Evolutionary conservation across 2,888 invertebrate species (phyloP).

Genomic region (Polydesmus complanatus): DNA sequence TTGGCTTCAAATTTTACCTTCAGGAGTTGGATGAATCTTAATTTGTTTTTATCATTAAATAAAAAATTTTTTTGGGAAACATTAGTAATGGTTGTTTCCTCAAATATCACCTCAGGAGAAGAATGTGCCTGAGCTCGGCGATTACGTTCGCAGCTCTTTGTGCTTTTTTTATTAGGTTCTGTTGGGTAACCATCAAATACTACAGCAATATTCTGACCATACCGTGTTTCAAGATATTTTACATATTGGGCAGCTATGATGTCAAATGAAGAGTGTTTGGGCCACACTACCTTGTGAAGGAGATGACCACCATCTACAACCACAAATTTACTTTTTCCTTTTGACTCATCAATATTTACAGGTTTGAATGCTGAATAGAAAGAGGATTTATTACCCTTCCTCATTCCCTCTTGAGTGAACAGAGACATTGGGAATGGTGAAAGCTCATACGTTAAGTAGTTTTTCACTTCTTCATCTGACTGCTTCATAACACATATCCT

Average conservation of each 20-base stretch:
- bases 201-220: neutral
- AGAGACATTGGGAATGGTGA: constrained; percentile 1
- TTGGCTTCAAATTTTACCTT: neutral
- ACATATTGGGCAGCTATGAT: neutral
- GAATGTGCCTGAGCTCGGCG: neutral
- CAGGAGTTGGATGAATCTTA: neutral
- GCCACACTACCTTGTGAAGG: constrained; percentile 3
- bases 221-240: neutral
- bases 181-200: constrained; percentile 3
- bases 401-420: constrained; percentile 2
- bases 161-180: neutral
- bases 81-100: neutral
- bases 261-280: neutral
- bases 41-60: neutral
- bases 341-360: neutral
- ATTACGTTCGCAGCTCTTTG: neutral
- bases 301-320: constrained; percentile 6
- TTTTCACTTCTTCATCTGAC: constrained; percentile 1
- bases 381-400: neutral
- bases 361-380: neutral
- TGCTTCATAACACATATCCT: neutral
- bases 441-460: constrained; percentile 6
- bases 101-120: neutral
- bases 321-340: neutral
- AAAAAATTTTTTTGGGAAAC: constrained; percentile 1